Evolutionary conservation across 2,113 vertebrate genomes (phyloP).

Genomic region (Dicaeum eximium): DNA sequence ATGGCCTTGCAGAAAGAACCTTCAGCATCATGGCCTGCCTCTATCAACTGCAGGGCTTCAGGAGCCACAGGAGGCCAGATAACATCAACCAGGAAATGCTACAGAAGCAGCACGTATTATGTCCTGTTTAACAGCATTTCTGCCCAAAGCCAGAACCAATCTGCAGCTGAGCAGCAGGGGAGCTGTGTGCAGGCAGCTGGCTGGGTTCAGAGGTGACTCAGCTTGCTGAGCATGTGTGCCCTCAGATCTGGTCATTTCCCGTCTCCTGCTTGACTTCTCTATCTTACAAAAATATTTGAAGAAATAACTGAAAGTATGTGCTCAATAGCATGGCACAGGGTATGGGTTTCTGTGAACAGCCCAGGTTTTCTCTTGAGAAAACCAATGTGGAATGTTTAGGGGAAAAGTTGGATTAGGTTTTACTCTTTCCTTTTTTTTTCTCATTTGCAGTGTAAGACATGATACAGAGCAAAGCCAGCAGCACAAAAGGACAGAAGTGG

Average conservation of each 20-base stretch:
- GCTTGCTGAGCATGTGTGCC: neutral
- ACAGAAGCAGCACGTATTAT: neutral
- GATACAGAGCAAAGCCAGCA: neutral
- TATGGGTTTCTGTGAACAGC: neutral
- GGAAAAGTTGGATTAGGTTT: neutral
- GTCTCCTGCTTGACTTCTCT: neutral
- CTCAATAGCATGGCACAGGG: neutral
- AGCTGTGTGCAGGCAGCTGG: constrained; percentile 5
- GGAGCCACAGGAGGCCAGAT: neutral
- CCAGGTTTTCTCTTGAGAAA: neutral
- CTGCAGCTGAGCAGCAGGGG: neutral
- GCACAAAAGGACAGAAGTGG: neutral
- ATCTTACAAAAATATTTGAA: constrained; percentile 21
- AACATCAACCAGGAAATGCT: neutral
- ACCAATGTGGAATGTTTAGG: neutral
- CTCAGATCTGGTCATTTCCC: neutral
- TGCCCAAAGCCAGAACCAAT: neutral
- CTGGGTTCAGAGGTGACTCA: constrained; percentile 3
- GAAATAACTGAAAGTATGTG: neutral
- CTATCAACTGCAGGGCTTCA: neutral
- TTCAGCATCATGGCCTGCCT: neutral
- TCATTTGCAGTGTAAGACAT: neutral
- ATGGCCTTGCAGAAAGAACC: neutral
- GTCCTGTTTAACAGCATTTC: neutral
- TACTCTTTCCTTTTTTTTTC: neutral